A percentile compares a stretch with the other conserved stretches of the same genome.
Conservation (phyloP, 2,797 vertebrate species). For the Gallirallus australis region DNA sequence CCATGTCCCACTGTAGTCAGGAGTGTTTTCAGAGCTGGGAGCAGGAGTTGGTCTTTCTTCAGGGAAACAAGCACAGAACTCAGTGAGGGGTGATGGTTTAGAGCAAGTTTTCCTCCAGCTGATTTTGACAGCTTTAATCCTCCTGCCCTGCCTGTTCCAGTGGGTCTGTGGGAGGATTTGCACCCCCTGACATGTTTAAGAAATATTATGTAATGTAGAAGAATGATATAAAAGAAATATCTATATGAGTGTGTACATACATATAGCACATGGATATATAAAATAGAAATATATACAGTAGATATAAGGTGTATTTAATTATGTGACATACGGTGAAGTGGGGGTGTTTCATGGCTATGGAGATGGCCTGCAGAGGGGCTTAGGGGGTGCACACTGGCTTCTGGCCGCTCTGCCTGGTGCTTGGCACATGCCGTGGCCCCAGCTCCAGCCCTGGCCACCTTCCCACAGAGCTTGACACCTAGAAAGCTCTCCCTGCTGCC, state of each 20-base stretch:
- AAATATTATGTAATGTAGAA: not conserved
- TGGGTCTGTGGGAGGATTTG: not conserved
- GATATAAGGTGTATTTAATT: not conserved
- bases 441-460: not conserved
- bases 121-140: fast-evolving
- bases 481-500: not conserved
- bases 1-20: not conserved
- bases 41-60: not conserved
- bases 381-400: fast-evolving
- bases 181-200: not conserved
- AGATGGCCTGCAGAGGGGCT: not conserved
- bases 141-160: not conserved
- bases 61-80: not conserved
- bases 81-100: not conserved
- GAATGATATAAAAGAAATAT: not conserved
- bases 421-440: fast-evolving
- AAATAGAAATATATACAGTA: not conserved
- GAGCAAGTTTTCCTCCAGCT: not conserved
- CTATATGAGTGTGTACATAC: not conserved
- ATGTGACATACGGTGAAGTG: not conserved
- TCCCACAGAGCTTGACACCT: not conserved
- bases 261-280: not conserved
- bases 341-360: not conserved
- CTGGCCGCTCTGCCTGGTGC: fast-evolving
- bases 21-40: not conserved